Percentiles rank a stretch among this genome's conserved stretches.
These are phyloP conservation scores for Isaurus tuberculatus DNA, from an alignment of 92 coral and sea anemone genomes.

Conservation along the genomic window DNA sequence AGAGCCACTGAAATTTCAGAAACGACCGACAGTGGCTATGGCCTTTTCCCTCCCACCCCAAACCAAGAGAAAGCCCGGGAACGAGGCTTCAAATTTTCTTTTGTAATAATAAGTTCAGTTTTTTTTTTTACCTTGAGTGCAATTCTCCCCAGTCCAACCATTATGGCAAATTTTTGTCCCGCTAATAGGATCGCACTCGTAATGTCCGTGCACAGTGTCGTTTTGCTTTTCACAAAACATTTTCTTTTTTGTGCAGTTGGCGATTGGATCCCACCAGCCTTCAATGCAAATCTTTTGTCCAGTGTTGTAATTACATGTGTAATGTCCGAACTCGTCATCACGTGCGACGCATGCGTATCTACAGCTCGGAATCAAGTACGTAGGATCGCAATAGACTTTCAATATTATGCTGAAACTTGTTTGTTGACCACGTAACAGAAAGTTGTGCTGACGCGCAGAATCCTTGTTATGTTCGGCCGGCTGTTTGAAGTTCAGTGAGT, in stretches of 20 bases:
- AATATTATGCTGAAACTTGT: conserved; percentile 72
- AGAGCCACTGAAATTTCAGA: too few relatives aligned
- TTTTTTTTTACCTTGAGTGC: conserved; percentile 69
- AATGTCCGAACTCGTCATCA: conserved; percentile 76
- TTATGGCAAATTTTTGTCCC: conserved; percentile 74
- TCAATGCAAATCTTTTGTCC: conserved; percentile 76
- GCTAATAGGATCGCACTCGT: conserved; percentile 71
- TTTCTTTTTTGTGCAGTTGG: conserved; percentile 70
- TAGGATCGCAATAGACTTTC: conserved; percentile 73
- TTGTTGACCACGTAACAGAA: conserved; percentile 66
- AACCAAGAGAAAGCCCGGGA: too few relatives aligned
- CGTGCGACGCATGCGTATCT: conserved; percentile 68
- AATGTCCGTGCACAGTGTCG: conserved; percentile 78
- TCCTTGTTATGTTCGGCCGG: conserved; percentile 53
- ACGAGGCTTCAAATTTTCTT: too few relatives aligned
- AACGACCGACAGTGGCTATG: too few relatives aligned
- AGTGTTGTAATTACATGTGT: conserved; percentile 66
- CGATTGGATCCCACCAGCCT: conserved; percentile 76
- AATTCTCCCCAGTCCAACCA: conserved; percentile 81
- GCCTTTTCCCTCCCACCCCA: too few relatives aligned
- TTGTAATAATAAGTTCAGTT: not conserved
- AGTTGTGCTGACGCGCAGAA: conserved; percentile 39
- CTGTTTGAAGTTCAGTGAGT: conserved; percentile 57
- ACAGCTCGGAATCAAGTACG: conserved; percentile 81
- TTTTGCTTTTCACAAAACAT: conserved; percentile 78